Evolutionary conservation across 2,888 invertebrate species (phyloP), one percentile per base, ranked within the genome.

Genomic region (Gortyna flavago): DNA sequence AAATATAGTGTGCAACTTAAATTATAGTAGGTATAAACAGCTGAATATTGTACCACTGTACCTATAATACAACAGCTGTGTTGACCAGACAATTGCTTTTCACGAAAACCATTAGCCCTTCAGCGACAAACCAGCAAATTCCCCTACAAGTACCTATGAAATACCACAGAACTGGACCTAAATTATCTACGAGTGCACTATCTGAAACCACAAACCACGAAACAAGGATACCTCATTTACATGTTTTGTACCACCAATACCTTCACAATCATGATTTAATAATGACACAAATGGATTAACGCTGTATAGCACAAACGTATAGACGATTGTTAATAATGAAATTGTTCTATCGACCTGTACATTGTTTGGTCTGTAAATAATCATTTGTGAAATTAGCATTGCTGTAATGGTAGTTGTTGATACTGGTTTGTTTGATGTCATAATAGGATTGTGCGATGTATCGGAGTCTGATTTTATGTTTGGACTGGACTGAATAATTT

Each of bases 201-300:
- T 77, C 87, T 72, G 77, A 41, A 69, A 85, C 86, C 84, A 51
- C 81, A 72, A 77, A 83, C 88, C 89, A 75, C 90, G 79, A 82
- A 89, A 89, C 90, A 87, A 77, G 89, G 88, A 86, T 89, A 86
- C 85, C 86, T 86, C 91, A 91, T 92, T 91, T 90, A 91, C 90
- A 84, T 85, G 88, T 85, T 89, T 85, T 85, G 81, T 75, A 66
- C 81, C 66, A 79, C 87, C 80, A 77, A 85, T 88, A 87, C 88
- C 88, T 84, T 84, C 86, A 87, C 88, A 86, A 90, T 90, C 91
- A 91, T 93, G 93, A 93, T 94, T 95, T 91, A 92, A 93, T 93
- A 93, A 94, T 92, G 89, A 80, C 82, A 89, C 90, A 91, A 94
- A 93, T 93, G 93, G 93, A 94, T 94, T 93, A 92, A 90, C 86